Evolutionary conservation across 2,888 invertebrate species (phyloP), one percentile per base, ranked within the genome.

Genomic region (Epistrophella euchroma): DNA sequence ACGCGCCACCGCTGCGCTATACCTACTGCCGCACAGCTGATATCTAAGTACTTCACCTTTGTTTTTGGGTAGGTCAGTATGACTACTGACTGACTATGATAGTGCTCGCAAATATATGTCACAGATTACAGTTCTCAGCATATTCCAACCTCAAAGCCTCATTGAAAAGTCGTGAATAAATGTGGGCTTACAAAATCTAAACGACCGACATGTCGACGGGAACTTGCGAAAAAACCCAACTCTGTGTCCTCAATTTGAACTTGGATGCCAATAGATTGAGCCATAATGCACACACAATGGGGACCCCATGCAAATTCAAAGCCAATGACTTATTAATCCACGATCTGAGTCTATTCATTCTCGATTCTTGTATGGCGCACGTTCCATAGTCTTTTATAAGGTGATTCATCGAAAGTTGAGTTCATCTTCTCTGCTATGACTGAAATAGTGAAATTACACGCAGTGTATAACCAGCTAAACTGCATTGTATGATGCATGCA

Each of bases 1-100:
- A 19, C 9, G 60, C 37, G 9, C 15, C 11, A 17, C 55, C 32
- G 10, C 28, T n/a, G n/a, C 3, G n/a, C n/a, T n/a, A n/a, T 7
- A 7, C 6, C n/a, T n/a, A n/a, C n/a, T n/a, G 1, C 7, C 22
- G 9, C 35, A 43, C 43, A 64, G 43, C 66, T 72, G 66, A 68
- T 74, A 70, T n/a, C 47, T 47, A n/a, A n/a, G n/a, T n/a, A 43
- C 71, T 71, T 80, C 66, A 72, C 45, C 45, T 75, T 74, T 84
- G 64, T 84, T 84, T 80, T 47, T 75, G 84, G 84, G 80, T 85
- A 85, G 84, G 84, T 85, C 84, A 85, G 80, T 80, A 45, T 80
- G 80, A 80, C 84, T 76, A 40, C 11, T 3, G 3, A 11, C 11
- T 35, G n/a, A n/a, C n/a, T n/a, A n/a, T n/a, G n/a, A 35, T 6